Base-by-base conservation (phyloP, 2,797 vertebrate genomes). In the Benthosema pterotum region DNA sequence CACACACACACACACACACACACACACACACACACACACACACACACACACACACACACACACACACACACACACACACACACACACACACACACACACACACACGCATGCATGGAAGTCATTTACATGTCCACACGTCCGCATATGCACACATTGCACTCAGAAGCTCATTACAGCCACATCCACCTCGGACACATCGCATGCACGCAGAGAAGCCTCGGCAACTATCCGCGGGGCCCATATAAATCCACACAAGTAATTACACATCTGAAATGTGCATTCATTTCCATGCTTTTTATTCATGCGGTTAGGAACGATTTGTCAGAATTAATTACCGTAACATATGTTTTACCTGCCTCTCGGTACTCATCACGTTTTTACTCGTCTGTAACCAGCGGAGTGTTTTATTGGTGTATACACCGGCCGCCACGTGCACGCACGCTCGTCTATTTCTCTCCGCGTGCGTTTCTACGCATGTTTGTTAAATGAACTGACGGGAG, bases 251-350 rank as follows among this genome's bases (percentile, higher is more conserved):
- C 71, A 62, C 76, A 84, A 87, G 22, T 87, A 79, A 90, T 91
- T 83, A 84, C 79, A 75, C 17, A 62, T 38, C 8, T 38, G 32
- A 38, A 38, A 38, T 11, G 32, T 32, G 32, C 32, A 32, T 32
- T 69, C 32, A 32, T 32, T 69, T 65, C 67, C 71, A 25, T 1
- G 25, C 69, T 83, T 75, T 82, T 84, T 86, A 87, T 90, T 89
- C 75, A 80, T 85, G 80, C 82, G 82, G 74, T 83, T 75, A 73
- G 71, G 83, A 75, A 64, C 87, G 81, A 57, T 76, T 65, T 85
- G 85, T 88, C 84, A 82, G 72, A 62, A 43, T 71, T 87, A 87
- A 91, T 92, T 89, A 88, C 64, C 61, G 81, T 68, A 77, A 74
- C 66, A 67, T 68, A 55, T 52, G 61, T 75, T 65, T 60, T 68